Evolutionary conservation across 2,797 vertebrate species (phyloP).

Genomic region (Phrynocephalus forsythii): DNA sequence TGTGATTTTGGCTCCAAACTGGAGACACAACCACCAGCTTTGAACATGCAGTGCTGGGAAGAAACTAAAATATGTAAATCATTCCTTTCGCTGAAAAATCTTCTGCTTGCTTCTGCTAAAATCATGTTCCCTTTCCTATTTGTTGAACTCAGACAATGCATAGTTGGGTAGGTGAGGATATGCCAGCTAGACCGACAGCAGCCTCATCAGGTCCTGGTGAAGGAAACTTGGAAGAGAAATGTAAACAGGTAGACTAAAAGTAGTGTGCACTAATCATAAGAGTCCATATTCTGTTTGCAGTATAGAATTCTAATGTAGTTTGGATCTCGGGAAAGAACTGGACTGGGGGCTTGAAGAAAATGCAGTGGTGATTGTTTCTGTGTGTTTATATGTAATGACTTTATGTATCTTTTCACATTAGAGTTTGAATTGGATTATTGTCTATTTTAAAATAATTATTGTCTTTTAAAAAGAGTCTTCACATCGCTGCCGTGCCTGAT

Average conservation of each 20-base stretch:
- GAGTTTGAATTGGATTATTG: conserved; percentile 12
- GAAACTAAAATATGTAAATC: background rate
- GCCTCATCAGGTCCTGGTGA: conserved; percentile 88
- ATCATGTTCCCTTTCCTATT: conserved; percentile 74
- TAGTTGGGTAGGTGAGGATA: conserved; percentile 92
- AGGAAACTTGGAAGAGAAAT: conserved; percentile 92
- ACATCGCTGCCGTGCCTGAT: background rate
- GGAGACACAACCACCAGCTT: conserved; percentile 14
- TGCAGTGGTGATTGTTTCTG: conserved; percentile 20
- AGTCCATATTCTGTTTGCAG: conserved; percentile 63
- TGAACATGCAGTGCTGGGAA: conserved; percentile 24
- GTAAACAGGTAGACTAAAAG: conserved; percentile 93
- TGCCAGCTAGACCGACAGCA: conserved; percentile 86
- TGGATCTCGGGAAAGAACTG: conserved; percentile 50
- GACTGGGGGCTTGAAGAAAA: conserved; percentile 44
- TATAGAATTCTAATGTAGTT: conserved; percentile 64
- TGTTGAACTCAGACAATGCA: conserved; percentile 85
- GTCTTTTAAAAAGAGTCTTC: background rate
- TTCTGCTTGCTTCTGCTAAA: conserved; percentile 47
- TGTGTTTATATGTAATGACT: conserved; percentile 21
- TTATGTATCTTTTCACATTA: conserved; percentile 50
- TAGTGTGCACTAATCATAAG: conserved; percentile 75
- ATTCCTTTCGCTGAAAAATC: conserved; percentile 34
- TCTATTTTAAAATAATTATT: background rate
- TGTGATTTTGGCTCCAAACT: conserved; percentile 27